A percentile compares a stretch with the other conserved stretches of the same genome.
Evolutionary conservation across 2,797 vertebrate species (phyloP).

Genomic region (Pseudomugil tenellus): DNA sequence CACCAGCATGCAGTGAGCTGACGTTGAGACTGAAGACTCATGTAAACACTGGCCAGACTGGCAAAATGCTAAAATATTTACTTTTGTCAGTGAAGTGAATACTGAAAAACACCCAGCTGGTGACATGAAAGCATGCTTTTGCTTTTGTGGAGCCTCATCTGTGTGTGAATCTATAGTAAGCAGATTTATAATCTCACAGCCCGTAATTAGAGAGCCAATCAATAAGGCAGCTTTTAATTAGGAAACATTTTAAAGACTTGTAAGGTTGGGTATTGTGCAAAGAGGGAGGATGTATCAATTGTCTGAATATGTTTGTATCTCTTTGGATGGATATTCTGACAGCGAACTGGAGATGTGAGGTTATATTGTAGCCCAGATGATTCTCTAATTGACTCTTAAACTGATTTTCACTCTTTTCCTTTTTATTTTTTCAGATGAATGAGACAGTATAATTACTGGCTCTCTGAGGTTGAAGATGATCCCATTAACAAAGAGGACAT

Average conservation of each 20-base stretch:
- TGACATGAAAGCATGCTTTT: constrained; percentile 5
- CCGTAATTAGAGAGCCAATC: constrained; percentile 64
- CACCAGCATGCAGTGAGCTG: constrained; percentile 34
- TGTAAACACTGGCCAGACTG: constrained; percentile 12
- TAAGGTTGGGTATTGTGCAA: constrained; percentile 20
- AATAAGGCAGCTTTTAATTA: constrained; percentile 68
- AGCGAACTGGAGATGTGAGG: too few species aligned
- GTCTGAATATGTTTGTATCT: background rate
- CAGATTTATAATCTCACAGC: constrained; percentile 46
- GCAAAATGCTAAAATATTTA: constrained; percentile 70
- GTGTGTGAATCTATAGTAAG: constrained; percentile 13
- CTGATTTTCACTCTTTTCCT: too few species aligned
- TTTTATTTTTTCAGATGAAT: background rate
- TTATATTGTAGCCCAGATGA: background rate
- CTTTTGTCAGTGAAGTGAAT: constrained; percentile 25
- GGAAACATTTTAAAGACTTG: constrained; percentile 50
- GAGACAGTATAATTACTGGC: background rate
- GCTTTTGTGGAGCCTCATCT: background rate
- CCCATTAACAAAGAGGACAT: background rate
- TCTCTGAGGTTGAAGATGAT: too few species aligned
- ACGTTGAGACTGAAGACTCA: constrained; percentile 20
- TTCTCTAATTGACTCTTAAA: background rate
- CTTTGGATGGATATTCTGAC: background rate
- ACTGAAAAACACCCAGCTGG: constrained; percentile 3
- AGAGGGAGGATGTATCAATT: background rate